These are phyloP conservation scores for Ennomos erosarius DNA, from an alignment of 2,888 invertebrate genomes.

Conservation along the genomic window DNA sequence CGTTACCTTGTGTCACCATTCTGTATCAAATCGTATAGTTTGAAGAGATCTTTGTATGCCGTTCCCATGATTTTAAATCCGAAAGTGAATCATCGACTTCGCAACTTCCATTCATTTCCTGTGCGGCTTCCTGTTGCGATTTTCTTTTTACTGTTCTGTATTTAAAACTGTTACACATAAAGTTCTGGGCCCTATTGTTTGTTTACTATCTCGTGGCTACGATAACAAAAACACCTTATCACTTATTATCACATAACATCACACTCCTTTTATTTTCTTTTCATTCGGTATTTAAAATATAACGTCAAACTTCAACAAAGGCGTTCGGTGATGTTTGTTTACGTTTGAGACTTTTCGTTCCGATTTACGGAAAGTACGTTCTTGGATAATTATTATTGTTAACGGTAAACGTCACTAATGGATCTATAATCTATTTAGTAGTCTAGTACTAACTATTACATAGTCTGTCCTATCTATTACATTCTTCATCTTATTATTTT, in stretches of 20 bases:
- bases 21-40: conserved; percentile 87
- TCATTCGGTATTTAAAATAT: conserved; percentile 59
- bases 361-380: conserved; percentile 23
- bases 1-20: conserved; percentile 85
- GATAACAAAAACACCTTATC: conserved; percentile 30
- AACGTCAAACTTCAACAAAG: conserved; percentile 60
- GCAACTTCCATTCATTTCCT: conserved; percentile 75
- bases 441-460: too few relatives aligned
- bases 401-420: too few relatives aligned
- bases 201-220: conserved; percentile 18
- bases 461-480: too few relatives aligned
- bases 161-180: conserved; percentile 2
- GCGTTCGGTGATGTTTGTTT: conserved; percentile 41
- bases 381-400: conserved; percentile 5
- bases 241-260: conserved; percentile 36
- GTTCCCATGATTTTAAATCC: conserved; percentile 68
- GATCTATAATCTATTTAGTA: too few relatives aligned
- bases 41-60: conserved; percentile 74
- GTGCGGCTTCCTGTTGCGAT: conserved; percentile 62
- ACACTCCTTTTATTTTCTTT: conserved; percentile 59
- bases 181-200: conserved; percentile 3
- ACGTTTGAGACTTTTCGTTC: conserved; percentile 38
- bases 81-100: conserved; percentile 60
- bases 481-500: too few relatives aligned
- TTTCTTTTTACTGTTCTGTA: conserved; percentile 22